A percentile compares a stretch with the other conserved stretches of the same genome.
Conservation (phyloP, 2,113 vertebrate species). For the Podilymbus podiceps region DNA sequence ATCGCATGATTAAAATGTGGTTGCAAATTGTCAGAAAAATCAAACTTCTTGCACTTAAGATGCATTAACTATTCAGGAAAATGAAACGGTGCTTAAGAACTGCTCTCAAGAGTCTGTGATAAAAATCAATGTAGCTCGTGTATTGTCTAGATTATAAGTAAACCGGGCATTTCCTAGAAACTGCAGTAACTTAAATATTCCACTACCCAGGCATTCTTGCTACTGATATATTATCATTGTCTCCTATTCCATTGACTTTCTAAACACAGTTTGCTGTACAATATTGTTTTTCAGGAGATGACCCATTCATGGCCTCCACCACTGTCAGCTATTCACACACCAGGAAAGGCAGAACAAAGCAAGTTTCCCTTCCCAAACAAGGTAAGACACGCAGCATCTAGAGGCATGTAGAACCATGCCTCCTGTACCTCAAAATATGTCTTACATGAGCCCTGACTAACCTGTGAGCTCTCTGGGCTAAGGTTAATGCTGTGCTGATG, state of each 20-base stretch:
- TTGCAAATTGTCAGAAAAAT: neutral
- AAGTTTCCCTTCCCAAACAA: slow-evolving; percentile 86
- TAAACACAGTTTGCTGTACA: slow-evolving; percentile 12
- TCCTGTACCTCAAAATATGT: neutral
- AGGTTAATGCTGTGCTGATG: neutral
- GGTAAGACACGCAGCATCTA: slow-evolving; percentile 66
- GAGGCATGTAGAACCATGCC: neutral
- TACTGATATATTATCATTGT: neutral
- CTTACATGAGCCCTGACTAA: neutral
- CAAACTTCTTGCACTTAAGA: slow-evolving; percentile 12
- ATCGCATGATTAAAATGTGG: neutral
- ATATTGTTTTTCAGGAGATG: slow-evolving; percentile 82
- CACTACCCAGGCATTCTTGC: neutral
- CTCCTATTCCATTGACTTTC: neutral
- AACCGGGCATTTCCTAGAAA: slow-evolving; percentile 3
- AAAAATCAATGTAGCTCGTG: neutral
- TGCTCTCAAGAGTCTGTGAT: neutral
- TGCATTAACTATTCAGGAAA: neutral
- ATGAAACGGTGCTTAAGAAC: neutral
- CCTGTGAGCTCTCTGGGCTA: neutral
- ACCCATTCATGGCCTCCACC: slow-evolving; percentile 89
- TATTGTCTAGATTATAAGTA: slow-evolving; percentile 12
- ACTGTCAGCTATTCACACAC: slow-evolving; percentile 82
- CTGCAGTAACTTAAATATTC: neutral
- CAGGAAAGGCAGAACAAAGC: slow-evolving; percentile 82